phyloP scores from a whole-genome alignment of 2,888 invertebrate genomes.

The Shargacucullia verbasci region DNA sequence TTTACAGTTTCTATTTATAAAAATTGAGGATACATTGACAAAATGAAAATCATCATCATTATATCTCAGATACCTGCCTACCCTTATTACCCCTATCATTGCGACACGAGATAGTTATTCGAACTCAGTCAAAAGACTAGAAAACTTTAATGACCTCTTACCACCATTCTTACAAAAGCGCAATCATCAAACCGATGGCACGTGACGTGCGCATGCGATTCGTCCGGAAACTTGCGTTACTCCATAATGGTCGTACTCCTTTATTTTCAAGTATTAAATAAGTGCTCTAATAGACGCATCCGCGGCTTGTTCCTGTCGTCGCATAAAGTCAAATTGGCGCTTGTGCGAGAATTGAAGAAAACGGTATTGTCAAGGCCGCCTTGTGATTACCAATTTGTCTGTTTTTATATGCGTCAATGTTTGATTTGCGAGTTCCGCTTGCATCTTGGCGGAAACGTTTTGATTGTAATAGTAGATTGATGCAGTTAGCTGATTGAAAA shows the following conservation, averaged over 20 bases:
- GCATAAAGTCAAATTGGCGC: conserved; percentile 55
- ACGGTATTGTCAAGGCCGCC: conserved; percentile 53
- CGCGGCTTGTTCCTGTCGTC: conserved; percentile 76
- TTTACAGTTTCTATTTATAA: too few relatives aligned
- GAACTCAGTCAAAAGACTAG: background rate
- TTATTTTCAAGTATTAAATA: conserved; percentile 80
- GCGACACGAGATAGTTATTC: too few relatives aligned
- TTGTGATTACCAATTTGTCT: conserved; percentile 45
- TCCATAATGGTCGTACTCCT: conserved; percentile 68
- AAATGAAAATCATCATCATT: too few relatives aligned
- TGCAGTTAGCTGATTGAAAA: too few relatives aligned
- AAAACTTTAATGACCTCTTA: conserved; percentile 17
- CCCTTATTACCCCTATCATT: too few relatives aligned
- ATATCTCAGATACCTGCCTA: too few relatives aligned
- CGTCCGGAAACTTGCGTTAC: conserved; percentile 63
- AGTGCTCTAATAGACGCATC: conserved; percentile 75
- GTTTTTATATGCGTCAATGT: conserved; percentile 50
- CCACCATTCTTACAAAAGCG: background rate
- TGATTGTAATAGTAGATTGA: background rate
- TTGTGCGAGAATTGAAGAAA: conserved; percentile 59
- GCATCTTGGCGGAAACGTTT: conserved; percentile 36
- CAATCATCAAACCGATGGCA: conserved; percentile 33
- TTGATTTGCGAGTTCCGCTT: conserved; percentile 49
- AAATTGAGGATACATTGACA: too few relatives aligned
- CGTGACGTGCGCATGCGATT: conserved; percentile 54